Evolutionary conservation across 2,797 vertebrate species (phyloP).

Genomic region (Cossypha polioptera): DNA sequence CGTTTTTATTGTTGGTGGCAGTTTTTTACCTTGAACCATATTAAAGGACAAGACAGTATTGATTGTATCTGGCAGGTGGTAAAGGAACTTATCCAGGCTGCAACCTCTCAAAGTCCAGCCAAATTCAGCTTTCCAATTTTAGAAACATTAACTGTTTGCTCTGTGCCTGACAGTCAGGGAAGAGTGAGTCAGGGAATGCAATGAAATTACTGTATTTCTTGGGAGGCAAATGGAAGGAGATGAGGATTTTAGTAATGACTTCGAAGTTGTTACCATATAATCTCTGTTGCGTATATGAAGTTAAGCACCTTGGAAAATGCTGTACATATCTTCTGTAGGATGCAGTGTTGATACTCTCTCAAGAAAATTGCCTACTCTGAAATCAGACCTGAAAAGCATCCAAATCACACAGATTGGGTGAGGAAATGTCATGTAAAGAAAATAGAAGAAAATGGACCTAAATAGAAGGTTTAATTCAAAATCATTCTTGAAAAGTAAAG

Average conservation of each 20-base stretch:
- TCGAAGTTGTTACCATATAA: neutral
- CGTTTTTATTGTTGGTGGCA: fast-evolving
- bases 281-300: neutral
- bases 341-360: neutral
- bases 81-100: conserved; percentile 11
- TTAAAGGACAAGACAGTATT: neutral
- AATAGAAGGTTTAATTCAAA: neutral
- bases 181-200: neutral
- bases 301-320: neutral
- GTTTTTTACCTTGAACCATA: neutral
- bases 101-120: neutral
- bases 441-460: neutral
- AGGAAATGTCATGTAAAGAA: neutral
- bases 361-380: neutral
- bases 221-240: neutral
- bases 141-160: neutral
- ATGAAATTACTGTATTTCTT: neutral
- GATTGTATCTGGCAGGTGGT: neutral
- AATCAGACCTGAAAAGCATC: neutral
- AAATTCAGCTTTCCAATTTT: neutral
- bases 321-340: neutral
- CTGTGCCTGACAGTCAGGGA: neutral
- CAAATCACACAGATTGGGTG: neutral
- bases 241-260: neutral
- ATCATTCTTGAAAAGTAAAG: neutral